Evolutionary conservation across 2,888 invertebrate species (phyloP).

Genomic region (Strigamia transsilvanica): DNA sequence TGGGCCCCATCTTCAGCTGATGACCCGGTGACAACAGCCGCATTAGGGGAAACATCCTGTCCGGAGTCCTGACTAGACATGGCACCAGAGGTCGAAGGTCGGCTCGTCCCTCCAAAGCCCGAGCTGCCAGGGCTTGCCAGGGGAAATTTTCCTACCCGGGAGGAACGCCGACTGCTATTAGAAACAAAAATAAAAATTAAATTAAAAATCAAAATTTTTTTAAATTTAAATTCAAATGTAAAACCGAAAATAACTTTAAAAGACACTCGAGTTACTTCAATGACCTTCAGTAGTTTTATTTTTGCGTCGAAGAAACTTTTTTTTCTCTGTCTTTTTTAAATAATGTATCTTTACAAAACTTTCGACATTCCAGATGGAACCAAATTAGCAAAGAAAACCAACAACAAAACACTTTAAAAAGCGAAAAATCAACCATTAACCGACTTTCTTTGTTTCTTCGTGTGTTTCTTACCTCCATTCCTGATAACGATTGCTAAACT

Average conservation of each 20-base stretch:
- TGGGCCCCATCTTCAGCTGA: conserved; percentile 59
- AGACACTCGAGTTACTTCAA: background rate
- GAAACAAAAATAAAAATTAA: conserved; percentile 41
- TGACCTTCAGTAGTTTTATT: conserved; percentile 25
- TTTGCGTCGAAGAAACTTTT: conserved; percentile 2
- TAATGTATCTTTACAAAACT: background rate
- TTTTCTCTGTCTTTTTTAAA: background rate
- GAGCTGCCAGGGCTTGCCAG: conserved; percentile 58
- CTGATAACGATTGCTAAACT: conserved; percentile 55
- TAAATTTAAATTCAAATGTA: background rate
- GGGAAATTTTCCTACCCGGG: conserved; percentile 65
- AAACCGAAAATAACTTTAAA: background rate
- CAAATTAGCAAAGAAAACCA: background rate
- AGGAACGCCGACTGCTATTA: conserved; percentile 66
- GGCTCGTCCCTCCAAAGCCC: conserved; percentile 57
- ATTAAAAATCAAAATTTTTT: conserved; percentile 57
- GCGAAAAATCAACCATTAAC: background rate
- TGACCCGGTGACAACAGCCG: conserved; percentile 61
- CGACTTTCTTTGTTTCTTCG: background rate
- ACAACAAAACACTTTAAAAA: background rate
- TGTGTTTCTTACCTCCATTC: conserved; percentile 55
- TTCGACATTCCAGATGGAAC: background rate
- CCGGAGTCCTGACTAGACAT: conserved; percentile 59
- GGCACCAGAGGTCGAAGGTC: conserved; percentile 64
- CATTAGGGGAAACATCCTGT: conserved; percentile 59